These are phyloP conservation scores for Sinocyclocheilus anshuiensis DNA, from an alignment of 2,113 vertebrate species.

Conservation along the genomic window DNA sequence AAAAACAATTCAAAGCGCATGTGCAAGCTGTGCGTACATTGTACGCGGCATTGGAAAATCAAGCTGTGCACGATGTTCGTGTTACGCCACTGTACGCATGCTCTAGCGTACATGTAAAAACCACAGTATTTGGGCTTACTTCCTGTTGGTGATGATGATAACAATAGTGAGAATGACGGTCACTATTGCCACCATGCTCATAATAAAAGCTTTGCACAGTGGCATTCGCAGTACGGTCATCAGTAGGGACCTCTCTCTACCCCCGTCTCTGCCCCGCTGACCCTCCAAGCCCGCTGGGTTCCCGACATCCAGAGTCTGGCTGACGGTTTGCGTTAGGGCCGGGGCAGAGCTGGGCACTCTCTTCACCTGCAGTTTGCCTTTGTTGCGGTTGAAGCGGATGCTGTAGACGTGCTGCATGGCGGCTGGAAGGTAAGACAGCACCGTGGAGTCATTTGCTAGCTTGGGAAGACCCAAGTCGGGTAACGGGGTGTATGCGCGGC, in stretches of 20 bases:
- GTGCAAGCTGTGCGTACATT: not conserved
- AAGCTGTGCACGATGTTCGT: too few relatives aligned
- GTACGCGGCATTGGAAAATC: not conserved
- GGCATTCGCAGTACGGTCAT: slow-evolving; percentile 57
- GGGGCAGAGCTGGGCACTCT: slow-evolving; percentile 51
- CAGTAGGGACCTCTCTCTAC: slow-evolving; percentile 2
- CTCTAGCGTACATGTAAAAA: not conserved
- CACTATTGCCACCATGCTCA: slow-evolving; percentile 56
- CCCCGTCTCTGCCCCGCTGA: rapidly evolving
- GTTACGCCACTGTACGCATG: not conserved
- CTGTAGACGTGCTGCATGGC: slow-evolving; percentile 80
- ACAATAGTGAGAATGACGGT: slow-evolving; percentile 62
- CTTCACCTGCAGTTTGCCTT: slow-evolving; percentile 76
- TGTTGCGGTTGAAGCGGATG: slow-evolving; percentile 75
- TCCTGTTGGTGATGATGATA: slow-evolving; percentile 55
- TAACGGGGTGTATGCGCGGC: slow-evolving; percentile 71
- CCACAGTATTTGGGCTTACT: not conserved
- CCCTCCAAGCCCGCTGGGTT: slow-evolving; percentile 47
- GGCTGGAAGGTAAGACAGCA: slow-evolving; percentile 75
- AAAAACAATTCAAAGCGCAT: not conserved
- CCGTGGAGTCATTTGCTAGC: slow-evolving; percentile 67
- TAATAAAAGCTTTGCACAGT: slow-evolving; percentile 46
- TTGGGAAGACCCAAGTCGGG: slow-evolving; percentile 74
- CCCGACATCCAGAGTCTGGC: slow-evolving; percentile 71
- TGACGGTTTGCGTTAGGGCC: slow-evolving; percentile 14